Base-by-base conservation (phyloP, 1,140 invertebrate species). In the Sesamia nonagrioides region DNA sequence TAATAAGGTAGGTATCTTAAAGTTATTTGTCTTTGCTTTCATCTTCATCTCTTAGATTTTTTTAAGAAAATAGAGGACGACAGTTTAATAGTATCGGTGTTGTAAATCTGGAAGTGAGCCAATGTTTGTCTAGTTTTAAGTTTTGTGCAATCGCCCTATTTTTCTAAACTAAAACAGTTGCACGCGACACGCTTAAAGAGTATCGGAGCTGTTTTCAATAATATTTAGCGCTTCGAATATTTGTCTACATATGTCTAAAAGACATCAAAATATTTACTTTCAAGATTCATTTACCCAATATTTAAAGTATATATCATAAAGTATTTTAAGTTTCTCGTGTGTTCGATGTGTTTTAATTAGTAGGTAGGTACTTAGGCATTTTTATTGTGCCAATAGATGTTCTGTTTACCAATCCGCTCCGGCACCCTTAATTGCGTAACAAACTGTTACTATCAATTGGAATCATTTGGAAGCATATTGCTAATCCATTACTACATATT, bases 61-160 rank as follows among this genome's bases (percentile, higher is more conserved):
- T 84, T 84, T 82, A 74, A 72, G 58, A 82, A 88, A 73, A 69
- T 54, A 66, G 58, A 79, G 66, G 72, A 78, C 74, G 74, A 81
- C 73, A 89, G 89, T 92, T 89, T 90, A 88, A 91, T 89, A 88
- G 89, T 89, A 88, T 92, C 85, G 75, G 84, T 89, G 83, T 90
- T 88, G 84, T 86, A 80, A 81, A 85, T 71, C 88, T 94, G 93
- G 92, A 93, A 77, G 71, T 54, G 83, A 85, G 93, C 93, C 93
- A 94, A 93, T 86, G 80, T 90, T 87, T 88, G 77, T 86, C 82
- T 88, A 87, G 86, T 90, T 87, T 90, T 85, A 89, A 86, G 87
- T 90, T 92, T 94, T 94, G 86, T 94, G 93, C 92, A 94, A 94
- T 94, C 92, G 91, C 80, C 93, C 93, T 92, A 94, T 93, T 94